Base-by-base conservation (phyloP, 2,797 vertebrate species). In the Bovichtus diacanthus region DNA sequence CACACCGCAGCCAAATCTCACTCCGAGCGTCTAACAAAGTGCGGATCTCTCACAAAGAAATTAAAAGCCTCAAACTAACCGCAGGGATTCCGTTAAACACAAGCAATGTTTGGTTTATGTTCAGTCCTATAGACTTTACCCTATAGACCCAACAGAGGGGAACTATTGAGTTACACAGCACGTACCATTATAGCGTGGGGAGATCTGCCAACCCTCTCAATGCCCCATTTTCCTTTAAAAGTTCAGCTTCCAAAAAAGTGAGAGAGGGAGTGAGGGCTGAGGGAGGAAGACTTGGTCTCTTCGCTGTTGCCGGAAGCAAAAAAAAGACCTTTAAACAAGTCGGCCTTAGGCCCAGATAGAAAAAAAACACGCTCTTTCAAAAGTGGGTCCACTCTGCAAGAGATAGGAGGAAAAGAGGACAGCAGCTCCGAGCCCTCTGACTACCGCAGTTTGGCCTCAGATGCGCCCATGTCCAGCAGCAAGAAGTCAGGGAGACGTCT, bases 161-260 rank as follows among this genome's bases (percentile, higher is more conserved):
- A 92, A 91, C 91, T 90, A 94, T 94, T 95, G 90, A 95, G 90
- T 94, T 93, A 93, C 94, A 94, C 87, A 92, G 92, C 95, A 95
- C 95, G 95, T 96, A 96, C 95, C 95, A 96, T 96, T 95, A 94
- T 95, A 95, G 94, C 91, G 93, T 73, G 92, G 94, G 94, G 93
- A 94, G 93, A 90, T 92, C 86, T 95, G 94, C 95, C 95, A 95
- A 94, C 90, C 77, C 90, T 92, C 94, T 96, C 95, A 96, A 94
- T 95, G 94, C 92, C 94, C 95, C 95, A 95, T 96, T 95, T 95
- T 95, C 92, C 94, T 94, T 93, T 91, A 93, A 94, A 95, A 94
- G 91, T 94, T 94, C 93, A 87, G 92, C 94, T 94, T 94, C 93
- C 93, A 94, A 93, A 94, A 94, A 93, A 91, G 88, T 84, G 88